Evolutionary conservation across 2,888 invertebrate species (phyloP).

Genomic region (Pomacea canaliculata): DNA sequence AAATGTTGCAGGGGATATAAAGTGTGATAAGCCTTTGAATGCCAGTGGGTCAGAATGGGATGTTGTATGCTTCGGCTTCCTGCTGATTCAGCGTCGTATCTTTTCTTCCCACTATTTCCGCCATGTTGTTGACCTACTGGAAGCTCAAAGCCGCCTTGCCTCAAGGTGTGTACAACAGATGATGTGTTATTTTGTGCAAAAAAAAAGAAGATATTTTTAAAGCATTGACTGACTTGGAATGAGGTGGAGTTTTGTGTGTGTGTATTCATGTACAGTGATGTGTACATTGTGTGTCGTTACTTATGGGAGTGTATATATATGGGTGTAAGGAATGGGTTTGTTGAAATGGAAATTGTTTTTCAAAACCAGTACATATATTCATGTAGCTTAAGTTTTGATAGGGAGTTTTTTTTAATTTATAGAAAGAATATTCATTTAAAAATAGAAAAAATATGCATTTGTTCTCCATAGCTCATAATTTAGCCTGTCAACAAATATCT

Average conservation of each 20-base stretch:
- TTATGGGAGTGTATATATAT: too few relatives aligned
- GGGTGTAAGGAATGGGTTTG: too few relatives aligned
- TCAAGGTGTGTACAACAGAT: slow-evolving; percentile 76
- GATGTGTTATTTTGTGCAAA: background rate
- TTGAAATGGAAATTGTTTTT: too few relatives aligned
- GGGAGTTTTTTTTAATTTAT: too few relatives aligned
- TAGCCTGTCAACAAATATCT: too few relatives aligned
- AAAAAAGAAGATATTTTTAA: background rate
- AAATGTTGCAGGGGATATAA: slow-evolving; percentile 11
- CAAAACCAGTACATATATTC: too few relatives aligned
- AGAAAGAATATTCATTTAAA: too few relatives aligned
- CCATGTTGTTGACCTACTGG: slow-evolving; percentile 94
- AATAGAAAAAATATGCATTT: too few relatives aligned
- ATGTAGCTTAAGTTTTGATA: too few relatives aligned
- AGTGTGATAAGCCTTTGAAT: too few relatives aligned
- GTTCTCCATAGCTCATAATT: too few relatives aligned
- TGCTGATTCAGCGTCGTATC: slow-evolving; percentile 90
- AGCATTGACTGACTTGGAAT: background rate
- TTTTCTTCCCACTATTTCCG: slow-evolving; percentile 98
- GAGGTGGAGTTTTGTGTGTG: background rate
- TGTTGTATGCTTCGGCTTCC: slow-evolving; percentile 87
- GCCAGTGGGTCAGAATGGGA: slow-evolving; percentile 88
- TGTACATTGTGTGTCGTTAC: too few relatives aligned
- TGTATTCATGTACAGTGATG: background rate
- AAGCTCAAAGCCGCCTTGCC: slow-evolving; percentile 93